phyloP scores from a whole-genome alignment of 1,140 invertebrate genomes.

The Phthorimaea operculella region DNA sequence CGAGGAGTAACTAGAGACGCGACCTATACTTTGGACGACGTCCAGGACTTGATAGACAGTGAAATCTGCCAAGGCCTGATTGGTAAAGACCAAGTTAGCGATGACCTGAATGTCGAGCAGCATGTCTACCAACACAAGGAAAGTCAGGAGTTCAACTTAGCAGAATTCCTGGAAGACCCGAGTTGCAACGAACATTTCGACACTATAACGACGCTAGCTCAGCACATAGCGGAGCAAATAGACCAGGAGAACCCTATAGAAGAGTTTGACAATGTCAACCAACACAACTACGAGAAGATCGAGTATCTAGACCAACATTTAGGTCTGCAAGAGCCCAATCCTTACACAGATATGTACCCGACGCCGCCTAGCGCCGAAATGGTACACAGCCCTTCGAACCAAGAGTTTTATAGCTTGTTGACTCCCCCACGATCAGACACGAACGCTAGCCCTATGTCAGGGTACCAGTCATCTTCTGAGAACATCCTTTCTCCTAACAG shows the following conservation, averaged over 20 bases:
- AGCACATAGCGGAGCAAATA: not conserved
- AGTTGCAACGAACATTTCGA: not conserved
- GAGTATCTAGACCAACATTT: conserved; percentile 1
- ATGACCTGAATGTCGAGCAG: too few relatives aligned
- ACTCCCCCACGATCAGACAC: conserved; percentile 47
- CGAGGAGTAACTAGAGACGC: conserved; percentile 18
- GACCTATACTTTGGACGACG: conserved; percentile 27
- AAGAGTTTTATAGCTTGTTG: conserved; percentile 18
- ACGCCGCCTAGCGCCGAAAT: conserved; percentile 10
- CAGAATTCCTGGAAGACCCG: not conserved
- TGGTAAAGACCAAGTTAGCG: not conserved
- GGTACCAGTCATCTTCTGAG: conserved; percentile 24
- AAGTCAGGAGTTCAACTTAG: conserved; percentile 9
- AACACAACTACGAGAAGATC: conserved; percentile 10
- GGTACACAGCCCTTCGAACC: conserved; percentile 1
- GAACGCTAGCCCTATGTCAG: conserved; percentile 35
- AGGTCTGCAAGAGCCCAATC: conserved; percentile 1
- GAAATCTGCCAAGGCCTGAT: conserved; percentile 8
- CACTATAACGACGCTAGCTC: not conserved
- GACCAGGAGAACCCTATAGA: conserved; percentile 19
- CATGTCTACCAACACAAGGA: conserved; percentile 4
- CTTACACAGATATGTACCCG: conserved; percentile 6
- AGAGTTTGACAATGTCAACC: conserved; percentile 16
- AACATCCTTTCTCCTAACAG: conserved; percentile 34
- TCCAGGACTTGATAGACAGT: conserved; percentile 27